Evolutionary conservation across 2,113 vertebrate genomes (phyloP), one percentile per base, ranked within the genome.

Genomic region (Oreochromis tanganicae): DNA sequence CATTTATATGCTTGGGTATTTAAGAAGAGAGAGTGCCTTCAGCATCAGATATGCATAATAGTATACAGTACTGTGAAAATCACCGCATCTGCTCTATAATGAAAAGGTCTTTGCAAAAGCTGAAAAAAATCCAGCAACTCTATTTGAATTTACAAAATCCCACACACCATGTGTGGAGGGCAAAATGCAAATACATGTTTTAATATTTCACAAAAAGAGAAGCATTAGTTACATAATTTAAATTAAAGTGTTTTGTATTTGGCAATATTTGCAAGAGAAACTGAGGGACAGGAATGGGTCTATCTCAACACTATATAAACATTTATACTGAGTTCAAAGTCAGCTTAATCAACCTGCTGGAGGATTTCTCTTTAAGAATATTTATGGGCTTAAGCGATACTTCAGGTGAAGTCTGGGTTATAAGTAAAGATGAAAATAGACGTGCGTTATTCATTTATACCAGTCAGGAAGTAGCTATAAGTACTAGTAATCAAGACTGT

Each of bases 181-280:
- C n/a, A 43, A 94, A 94, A 95, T 95, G 93, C 89, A 96, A 96
- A 96, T 95, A 81, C 80, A 88, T 87, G 93, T 78, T 90, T 96
- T 95, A 93, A 94, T 92, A 95, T 95, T 93, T 91, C 61, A 91
- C 71, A 90, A 87, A 95, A 94, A 93, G 85, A 41, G 85, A 89
- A 59, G 87, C 89, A 95, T 94, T 96, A 95, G 93, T 95, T 90
- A 92, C 92, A 91, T 92, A 91, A 93, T 91, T 94, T 85, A 91
- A 94, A 95, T 94, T 82, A 93, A 91, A 93, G 88, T 92, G 86
- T 93, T 95, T 94, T 94, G 87, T 92, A 85, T 93, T 94, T 88
- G 87, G 71, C 90, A 88, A 91, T 92, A 93, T 93, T 95, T 94
- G 81, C 73, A 55, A 88, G 87, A 86, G 81, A 89, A 92, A 88